Conservation (phyloP, 2,113 vertebrate genomes). For the Spheniscus mendiculus region DNA sequence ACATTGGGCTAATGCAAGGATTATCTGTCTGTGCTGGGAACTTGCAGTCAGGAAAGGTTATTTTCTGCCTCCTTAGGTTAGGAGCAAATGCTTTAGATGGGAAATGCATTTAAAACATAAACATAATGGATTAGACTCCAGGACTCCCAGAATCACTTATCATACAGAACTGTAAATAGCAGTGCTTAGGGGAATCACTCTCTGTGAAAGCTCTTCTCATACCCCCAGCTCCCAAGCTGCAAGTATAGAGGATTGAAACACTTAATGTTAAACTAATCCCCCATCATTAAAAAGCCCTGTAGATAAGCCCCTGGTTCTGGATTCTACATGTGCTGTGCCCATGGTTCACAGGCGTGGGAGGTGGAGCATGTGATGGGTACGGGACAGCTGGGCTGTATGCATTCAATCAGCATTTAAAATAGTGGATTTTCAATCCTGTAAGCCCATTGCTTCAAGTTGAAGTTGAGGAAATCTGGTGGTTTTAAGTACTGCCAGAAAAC, state of each 20-base stretch:
- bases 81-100: constrained; percentile 30
- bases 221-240: constrained; percentile 20
- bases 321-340: neutral
- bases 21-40: constrained; percentile 12
- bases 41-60: constrained; percentile 7
- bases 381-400: neutral
- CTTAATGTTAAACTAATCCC: constrained; percentile 67
- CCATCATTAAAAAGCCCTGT: constrained; percentile 48
- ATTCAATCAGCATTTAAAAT: constrained; percentile 24
- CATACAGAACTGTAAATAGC: constrained; percentile 44
- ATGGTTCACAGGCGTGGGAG: neutral
- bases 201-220: constrained; percentile 58
- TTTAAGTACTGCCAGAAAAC: neutral
- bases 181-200: constrained; percentile 35
- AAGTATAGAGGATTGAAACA: constrained; percentile 36
- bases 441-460: neutral
- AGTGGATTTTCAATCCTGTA: neutral
- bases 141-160: constrained; percentile 36
- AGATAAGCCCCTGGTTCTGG: constrained; percentile 27
- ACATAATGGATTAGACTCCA: constrained; percentile 46
- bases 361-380: neutral
- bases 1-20: neutral
- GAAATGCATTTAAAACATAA: constrained; percentile 47
- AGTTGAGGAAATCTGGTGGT: neutral
- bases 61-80: constrained; percentile 41